Base-by-base conservation (phyloP, 2,797 vertebrate genomes). In the Coluber constrictor region DNA sequence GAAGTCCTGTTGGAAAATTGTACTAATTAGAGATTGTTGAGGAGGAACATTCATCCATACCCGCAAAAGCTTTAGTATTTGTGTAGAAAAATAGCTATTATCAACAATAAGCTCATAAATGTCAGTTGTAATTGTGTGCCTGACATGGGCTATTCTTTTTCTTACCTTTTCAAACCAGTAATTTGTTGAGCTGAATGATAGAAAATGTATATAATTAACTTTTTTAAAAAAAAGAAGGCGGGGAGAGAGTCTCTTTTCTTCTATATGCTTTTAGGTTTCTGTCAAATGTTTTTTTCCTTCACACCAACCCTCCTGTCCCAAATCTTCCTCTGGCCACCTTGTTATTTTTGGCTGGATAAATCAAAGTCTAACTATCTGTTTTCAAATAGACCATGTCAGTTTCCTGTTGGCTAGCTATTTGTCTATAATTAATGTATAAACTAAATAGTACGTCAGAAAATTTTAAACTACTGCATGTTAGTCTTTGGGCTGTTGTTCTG, bases 171-270 rank as follows among this genome's bases (percentile, higher is more conserved):
- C 56, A 93, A 92, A 47, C 56, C 86, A 87, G 92, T 93, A 93
- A 95, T 90, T 94, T 95, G 47, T 79, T 87, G 29, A 87, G 56
- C 13, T 43, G 32, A 56, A 16, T 89, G 89, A 92, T 18, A 87
- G 93, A 94, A 94, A 92, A 95, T 61, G n/a, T 92, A 57, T 90
- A 55, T 89, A 93, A 91, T 93, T 93, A 56, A 74, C 90, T 90
- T 92, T 74, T 70, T 13, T 20, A 1, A 29, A 61, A 51, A 51
- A 47, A 47, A 47, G 55, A 74, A 37, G 56, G 59, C 2, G 11
- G 61, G 70, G 59, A 74, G 59, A 88, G 92, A 83, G n/a, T 51
- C 59, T 86, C 23, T 91, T 47, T 83, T 32, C 61, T 63, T 88
- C 63, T 37, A 47, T 88, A 91, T 91, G 18, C 70, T 37, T 91